Percentiles rank a stretch among this genome's conserved stretches.
phyloP scores from a whole-genome alignment of 2,797 vertebrate genomes.

The Argyrosomus regius region DNA sequence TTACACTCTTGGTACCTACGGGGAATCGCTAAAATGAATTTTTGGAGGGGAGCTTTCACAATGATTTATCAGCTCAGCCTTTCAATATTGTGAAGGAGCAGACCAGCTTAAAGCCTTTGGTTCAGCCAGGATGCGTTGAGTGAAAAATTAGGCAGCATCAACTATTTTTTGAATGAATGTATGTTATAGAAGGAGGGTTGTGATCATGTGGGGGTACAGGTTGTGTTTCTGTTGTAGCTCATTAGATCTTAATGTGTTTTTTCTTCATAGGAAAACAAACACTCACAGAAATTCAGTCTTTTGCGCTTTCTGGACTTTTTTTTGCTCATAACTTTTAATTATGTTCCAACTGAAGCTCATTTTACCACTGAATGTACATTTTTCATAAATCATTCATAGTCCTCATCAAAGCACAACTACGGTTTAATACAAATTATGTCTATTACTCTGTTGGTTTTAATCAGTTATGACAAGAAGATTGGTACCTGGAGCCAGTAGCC shows the following conservation, averaged over 20 bases:
- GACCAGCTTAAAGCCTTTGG: neutral
- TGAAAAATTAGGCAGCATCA: neutral
- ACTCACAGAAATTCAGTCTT: neutral
- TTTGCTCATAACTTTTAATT: neutral
- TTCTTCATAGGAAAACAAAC: neutral
- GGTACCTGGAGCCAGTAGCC: too few species aligned
- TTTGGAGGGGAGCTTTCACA: conserved; percentile 18
- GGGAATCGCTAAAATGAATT: conserved; percentile 44
- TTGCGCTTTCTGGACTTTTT: neutral
- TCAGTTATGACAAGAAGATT: neutral
- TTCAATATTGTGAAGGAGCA: neutral
- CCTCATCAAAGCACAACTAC: neutral
- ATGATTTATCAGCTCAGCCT: conserved; percentile 24
- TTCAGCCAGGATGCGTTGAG: neutral
- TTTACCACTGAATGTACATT: too few species aligned
- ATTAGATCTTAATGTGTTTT: neutral
- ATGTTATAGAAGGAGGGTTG: neutral
- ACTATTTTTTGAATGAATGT: neutral
- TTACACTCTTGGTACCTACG: conserved; percentile 23
- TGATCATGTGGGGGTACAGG: neutral
- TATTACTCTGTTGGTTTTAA: neutral
- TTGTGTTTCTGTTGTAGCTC: neutral
- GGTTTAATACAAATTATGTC: neutral
- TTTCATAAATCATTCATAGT: neutral
- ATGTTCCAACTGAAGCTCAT: neutral